Evolutionary conservation across 23 tunicate species (phyloP).

Genomic region (Clavelina lepadiformis): DNA sequence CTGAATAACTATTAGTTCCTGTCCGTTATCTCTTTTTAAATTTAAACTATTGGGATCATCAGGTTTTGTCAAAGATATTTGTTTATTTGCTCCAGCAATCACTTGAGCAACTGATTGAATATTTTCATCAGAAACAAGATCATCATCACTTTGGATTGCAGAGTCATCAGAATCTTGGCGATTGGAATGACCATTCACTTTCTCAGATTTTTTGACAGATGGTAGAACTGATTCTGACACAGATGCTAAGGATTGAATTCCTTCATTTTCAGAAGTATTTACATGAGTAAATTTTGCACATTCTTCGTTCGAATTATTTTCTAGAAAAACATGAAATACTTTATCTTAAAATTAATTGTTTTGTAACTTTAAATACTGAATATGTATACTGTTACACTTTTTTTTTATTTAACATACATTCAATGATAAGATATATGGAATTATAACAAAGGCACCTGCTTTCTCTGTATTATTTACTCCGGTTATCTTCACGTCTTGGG

Average conservation of each 20-base stretch:
- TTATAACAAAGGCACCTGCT: no score
- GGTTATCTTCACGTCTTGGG: no score
- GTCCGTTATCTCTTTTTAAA: constrained; percentile 29
- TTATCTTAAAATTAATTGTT: no score
- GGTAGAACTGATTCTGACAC: neutral
- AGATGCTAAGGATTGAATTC: no score
- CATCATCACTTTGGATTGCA: constrained; percentile 89
- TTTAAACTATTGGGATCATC: neutral
- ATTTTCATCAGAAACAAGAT: constrained; percentile 24
- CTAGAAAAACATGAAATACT: no score
- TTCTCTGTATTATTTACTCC: no score
- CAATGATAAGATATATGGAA: no score
- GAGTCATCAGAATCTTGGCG: constrained; percentile 87
- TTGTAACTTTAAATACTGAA: no score
- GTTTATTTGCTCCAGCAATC: constrained; percentile 6
- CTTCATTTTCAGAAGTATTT: no score
- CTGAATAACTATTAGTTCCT: constrained; percentile 68
- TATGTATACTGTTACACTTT: no score
- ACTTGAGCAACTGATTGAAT: neutral
- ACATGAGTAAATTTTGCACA: constrained; percentile 1
- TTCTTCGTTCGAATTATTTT: no score
- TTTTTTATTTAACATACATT: no score
- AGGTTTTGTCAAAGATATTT: neutral
- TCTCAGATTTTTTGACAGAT: constrained; percentile 11
- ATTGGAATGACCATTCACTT: constrained; percentile 8